phyloP scores from a whole-genome alignment of 2,797 vertebrate species.

The Taenioides sp. region DNA sequence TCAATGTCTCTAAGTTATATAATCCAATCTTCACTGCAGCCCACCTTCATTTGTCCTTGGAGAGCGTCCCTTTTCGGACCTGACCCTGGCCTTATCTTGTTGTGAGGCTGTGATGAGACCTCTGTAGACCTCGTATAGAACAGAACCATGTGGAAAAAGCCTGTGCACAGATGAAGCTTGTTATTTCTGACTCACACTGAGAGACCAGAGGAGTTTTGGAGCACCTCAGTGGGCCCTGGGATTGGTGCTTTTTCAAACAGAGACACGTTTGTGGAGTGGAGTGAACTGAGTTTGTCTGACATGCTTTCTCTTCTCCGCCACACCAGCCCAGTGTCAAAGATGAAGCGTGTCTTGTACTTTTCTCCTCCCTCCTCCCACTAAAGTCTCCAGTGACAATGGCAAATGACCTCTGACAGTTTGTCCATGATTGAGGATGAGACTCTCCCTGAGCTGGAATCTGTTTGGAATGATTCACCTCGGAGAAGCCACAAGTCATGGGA shows the following conservation, averaged over 20 bases:
- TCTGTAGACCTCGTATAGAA: constrained; percentile 29
- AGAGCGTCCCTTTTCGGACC: constrained; percentile 9
- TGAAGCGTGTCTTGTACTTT: constrained; percentile 25
- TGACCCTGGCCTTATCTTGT: constrained; percentile 13
- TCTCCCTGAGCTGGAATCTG: constrained; percentile 21
- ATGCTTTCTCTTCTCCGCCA: constrained; percentile 24
- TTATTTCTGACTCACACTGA: constrained; percentile 64
- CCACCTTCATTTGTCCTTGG: neutral
- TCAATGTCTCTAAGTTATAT: too few species aligned
- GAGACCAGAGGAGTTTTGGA: constrained; percentile 44
- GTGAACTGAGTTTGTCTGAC: constrained; percentile 47
- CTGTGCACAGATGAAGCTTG: constrained; percentile 51
- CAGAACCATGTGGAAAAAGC: constrained; percentile 31
- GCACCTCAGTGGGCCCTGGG: constrained; percentile 40
- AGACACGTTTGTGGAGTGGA: constrained; percentile 33
- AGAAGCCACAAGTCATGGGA: constrained; percentile 6
- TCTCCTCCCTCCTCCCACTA: constrained; percentile 3
- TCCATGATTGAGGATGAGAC: neutral
- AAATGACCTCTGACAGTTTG: constrained; percentile 23
- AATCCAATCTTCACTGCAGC: neutral
- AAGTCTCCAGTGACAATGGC: constrained; percentile 23
- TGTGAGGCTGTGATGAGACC: constrained; percentile 28
- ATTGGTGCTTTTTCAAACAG: constrained; percentile 45
- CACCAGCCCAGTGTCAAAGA: constrained; percentile 42
- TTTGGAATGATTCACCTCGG: neutral